Evolutionary conservation across 2,113 vertebrate genomes (phyloP).

Genomic region (Lycocorax pyrrhopterus): DNA sequence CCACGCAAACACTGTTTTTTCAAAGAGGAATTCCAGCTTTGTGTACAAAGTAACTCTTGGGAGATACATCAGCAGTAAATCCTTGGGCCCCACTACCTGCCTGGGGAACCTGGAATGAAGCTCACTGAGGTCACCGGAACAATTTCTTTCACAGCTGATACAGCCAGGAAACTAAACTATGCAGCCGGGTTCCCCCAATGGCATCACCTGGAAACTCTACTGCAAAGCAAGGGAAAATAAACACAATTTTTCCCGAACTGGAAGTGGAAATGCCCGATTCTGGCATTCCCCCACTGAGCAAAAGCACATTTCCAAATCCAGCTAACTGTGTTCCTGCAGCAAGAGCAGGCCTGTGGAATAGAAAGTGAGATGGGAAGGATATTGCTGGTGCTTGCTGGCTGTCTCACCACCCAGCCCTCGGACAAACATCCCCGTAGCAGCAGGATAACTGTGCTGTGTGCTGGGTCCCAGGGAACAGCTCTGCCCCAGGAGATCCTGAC

Average conservation of each 20-base stretch:
- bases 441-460: neutral
- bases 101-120: neutral
- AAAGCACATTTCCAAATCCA: neutral
- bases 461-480: neutral
- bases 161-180: neutral
- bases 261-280: neutral
- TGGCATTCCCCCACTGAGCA: neutral
- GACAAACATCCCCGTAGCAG: neutral
- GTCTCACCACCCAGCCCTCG: neutral
- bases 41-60: neutral
- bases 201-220: neutral
- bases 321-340: neutral
- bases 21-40: neutral
- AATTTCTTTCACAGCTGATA: neutral
- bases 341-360: neutral
- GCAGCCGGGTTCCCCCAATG: neutral
- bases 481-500: neutral
- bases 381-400: accelerated
- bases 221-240: neutral
- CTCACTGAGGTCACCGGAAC: neutral
- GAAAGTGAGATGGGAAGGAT: neutral
- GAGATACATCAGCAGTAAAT: neutral
- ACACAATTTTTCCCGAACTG: neutral
- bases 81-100: neutral
- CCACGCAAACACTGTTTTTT: accelerated